Evolutionary conservation across 2,113 vertebrate genomes (phyloP).

Genomic region (Tragelaphus imberbis): DNA sequence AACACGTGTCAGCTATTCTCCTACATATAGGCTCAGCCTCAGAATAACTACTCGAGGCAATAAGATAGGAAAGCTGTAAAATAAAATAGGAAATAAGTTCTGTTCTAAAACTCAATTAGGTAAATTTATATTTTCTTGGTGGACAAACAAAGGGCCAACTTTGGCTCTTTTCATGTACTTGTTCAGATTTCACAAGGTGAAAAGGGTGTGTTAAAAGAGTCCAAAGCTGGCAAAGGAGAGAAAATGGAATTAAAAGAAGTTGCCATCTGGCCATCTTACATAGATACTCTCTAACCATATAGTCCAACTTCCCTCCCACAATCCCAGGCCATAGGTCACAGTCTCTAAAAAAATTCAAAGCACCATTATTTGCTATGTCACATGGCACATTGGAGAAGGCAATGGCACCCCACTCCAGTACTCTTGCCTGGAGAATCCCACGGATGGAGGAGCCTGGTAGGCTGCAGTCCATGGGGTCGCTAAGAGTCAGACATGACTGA

Average conservation of each 20-base stretch:
- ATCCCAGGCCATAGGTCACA: not conserved
- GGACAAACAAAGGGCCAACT: not conserved
- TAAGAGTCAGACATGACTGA: too few species aligned
- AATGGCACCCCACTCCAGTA: too few species aligned
- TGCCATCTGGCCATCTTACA: not conserved
- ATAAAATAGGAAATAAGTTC: slow-evolving; percentile 1
- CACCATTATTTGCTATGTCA: not conserved
- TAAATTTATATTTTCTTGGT: not conserved
- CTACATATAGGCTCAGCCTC: not conserved
- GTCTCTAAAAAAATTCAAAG: not conserved
- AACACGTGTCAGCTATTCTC: not conserved
- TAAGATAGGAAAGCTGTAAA: not conserved
- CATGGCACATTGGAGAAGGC: not conserved
- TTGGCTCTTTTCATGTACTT: not conserved
- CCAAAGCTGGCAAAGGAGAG: not conserved
- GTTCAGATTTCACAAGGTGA: not conserved
- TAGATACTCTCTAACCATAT: not conserved
- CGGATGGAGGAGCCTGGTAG: too few species aligned
- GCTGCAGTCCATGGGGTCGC: too few species aligned
- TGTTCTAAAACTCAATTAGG: not conserved
- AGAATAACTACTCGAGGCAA: not conserved
- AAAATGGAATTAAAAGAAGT: not conserved
- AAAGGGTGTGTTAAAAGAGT: not conserved
- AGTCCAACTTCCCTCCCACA: not conserved
- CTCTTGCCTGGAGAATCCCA: too few species aligned